Conservation (phyloP, 2,113 vertebrate genomes). For the pig (Sus scrofa) region DNA sequence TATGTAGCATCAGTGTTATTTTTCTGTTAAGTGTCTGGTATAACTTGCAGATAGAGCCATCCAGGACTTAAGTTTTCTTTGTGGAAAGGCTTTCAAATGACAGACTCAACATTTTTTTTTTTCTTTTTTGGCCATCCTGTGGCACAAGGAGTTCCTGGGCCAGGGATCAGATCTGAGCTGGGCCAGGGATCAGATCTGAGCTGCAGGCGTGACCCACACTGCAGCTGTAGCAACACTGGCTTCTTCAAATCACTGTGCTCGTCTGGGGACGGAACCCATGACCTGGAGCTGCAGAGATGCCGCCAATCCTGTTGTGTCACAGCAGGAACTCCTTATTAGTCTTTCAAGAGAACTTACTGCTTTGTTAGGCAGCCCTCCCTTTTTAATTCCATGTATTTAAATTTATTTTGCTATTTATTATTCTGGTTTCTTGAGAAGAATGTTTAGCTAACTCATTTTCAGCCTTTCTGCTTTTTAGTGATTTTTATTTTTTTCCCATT, state of each 20-base stretch:
- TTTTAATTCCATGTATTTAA: background rate
- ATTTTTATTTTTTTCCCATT: too few relatives aligned
- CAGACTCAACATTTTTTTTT: background rate
- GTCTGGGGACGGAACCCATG: too few relatives aligned
- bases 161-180: too few relatives aligned
- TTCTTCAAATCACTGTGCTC: too few relatives aligned
- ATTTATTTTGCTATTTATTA: slow-evolving; percentile 8
- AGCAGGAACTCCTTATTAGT: background rate
- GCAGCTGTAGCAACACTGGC: too few relatives aligned
- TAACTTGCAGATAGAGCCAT: background rate
- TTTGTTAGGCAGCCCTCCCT: background rate
- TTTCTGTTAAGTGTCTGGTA: background rate
- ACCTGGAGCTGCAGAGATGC: too few relatives aligned
- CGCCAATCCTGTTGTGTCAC: too few relatives aligned
- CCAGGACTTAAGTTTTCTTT: background rate
- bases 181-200: too few relatives aligned
- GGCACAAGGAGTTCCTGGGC: too few relatives aligned
- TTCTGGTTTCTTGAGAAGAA: background rate
- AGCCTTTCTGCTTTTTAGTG: too few relatives aligned
- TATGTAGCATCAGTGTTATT: background rate
- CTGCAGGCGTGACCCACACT: too few relatives aligned
- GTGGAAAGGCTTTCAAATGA: background rate
- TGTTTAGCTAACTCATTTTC: background rate
- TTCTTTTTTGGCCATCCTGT: too few relatives aligned
- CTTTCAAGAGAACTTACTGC: background rate